A percentile compares a stretch with the other conserved stretches of the same genome.
Evolutionary conservation across 2,797 vertebrate genomes (phyloP).

Genomic region (Cryptoprocta ferox): DNA sequence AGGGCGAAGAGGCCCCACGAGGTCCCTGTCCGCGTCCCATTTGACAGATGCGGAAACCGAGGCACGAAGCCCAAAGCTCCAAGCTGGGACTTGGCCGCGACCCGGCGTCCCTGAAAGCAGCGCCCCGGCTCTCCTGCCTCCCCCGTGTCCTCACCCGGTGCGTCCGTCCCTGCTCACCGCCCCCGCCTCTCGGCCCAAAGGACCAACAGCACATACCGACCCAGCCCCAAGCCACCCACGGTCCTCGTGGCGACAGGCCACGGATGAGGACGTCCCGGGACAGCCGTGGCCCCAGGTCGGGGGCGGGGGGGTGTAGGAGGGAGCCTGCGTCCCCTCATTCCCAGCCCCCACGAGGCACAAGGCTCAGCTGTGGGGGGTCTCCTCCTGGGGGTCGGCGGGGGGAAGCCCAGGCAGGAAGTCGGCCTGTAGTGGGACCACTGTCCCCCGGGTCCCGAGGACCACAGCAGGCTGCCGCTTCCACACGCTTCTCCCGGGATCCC

Average conservation of each 20-base stretch:
- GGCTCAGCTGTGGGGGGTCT: neutral
- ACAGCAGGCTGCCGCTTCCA: neutral
- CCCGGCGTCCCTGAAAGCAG: neutral
- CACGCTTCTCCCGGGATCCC: neutral
- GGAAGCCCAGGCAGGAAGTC: neutral
- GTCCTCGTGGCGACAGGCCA: neutral
- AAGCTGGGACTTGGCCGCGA: neutral
- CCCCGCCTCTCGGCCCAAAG: neutral
- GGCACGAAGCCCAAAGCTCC: neutral
- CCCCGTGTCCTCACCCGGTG: fast-evolving
- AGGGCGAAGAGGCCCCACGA: neutral
- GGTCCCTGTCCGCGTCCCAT: fast-evolving
- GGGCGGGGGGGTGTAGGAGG: neutral
- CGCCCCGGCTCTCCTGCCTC: neutral
- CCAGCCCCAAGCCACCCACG: fast-evolving
- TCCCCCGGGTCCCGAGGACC: neutral
- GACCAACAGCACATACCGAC: neutral
- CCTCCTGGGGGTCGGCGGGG: too few relatives aligned
- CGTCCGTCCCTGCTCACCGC: neutral
- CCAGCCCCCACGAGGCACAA: fast-evolving
- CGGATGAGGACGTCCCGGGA: neutral
- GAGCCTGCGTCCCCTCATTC: neutral
- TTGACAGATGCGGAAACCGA: neutral
- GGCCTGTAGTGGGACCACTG: fast-evolving
- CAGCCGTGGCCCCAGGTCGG: neutral